phyloP scores from a whole-genome alignment of 2,797 vertebrate genomes.

The Enoplosus armatus region DNA sequence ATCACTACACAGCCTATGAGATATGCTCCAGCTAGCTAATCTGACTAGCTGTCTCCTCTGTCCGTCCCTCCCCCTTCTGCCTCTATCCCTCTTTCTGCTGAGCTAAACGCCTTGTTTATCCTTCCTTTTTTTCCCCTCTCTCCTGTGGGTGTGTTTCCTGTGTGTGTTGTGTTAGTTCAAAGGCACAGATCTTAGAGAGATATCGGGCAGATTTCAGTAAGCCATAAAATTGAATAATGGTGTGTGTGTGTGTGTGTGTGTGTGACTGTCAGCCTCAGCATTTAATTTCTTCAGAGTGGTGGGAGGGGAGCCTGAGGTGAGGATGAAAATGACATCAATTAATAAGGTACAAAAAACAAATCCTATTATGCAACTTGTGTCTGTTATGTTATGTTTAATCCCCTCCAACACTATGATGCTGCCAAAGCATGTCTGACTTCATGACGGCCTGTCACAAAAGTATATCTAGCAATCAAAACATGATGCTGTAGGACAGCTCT shows the following conservation, averaged over 20 bases:
- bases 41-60: constrained; percentile 43
- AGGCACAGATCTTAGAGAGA: constrained; percentile 51
- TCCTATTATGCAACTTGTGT: constrained; percentile 70
- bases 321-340: constrained; percentile 67
- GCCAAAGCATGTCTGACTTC: constrained; percentile 48
- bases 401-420: constrained; percentile 47
- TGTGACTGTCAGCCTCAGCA: constrained; percentile 49
- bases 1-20: constrained; percentile 56
- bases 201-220: constrained; percentile 66
- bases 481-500: constrained; percentile 12
- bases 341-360: constrained; percentile 67
- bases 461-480: constrained; percentile 14
- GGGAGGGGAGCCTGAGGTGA: constrained; percentile 50
- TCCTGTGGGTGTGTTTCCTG: constrained; percentile 60
- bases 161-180: constrained; percentile 61
- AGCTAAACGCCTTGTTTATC: constrained; percentile 79
- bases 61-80: constrained; percentile 45
- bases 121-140: constrained; percentile 25
- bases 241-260: constrained; percentile 26
- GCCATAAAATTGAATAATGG: constrained; percentile 72
- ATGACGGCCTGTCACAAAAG: constrained; percentile 49
- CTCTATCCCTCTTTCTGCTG: constrained; percentile 61
- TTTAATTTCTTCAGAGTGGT: constrained; percentile 56
- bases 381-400: constrained; percentile 61
- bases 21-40: constrained; percentile 69